A percentile compares a stretch with the other conserved stretches of the same genome.
Conservation (phyloP, 2,113 vertebrate genomes). For the Paraplagusia blochii region DNA sequence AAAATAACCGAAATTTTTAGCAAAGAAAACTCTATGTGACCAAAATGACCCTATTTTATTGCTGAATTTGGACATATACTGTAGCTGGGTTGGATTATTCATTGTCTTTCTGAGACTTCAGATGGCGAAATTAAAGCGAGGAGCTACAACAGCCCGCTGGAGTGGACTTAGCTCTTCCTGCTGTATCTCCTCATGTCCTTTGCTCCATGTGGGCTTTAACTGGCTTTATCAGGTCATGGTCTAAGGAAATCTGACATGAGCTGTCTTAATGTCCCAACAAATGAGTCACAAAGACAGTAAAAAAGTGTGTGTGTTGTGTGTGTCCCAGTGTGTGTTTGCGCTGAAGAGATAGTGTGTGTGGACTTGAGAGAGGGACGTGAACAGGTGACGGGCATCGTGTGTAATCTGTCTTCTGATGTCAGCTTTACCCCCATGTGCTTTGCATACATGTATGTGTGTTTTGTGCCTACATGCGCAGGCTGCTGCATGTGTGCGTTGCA, state of each 20-base stretch:
- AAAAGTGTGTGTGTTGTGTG: slow-evolving; percentile 8
- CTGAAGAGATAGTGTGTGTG: neutral
- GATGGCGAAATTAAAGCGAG: no score
- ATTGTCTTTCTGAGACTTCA: no score
- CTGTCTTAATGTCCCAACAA: slow-evolving; percentile 29
- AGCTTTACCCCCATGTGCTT: slow-evolving; percentile 45
- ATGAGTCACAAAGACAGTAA: slow-evolving; percentile 4
- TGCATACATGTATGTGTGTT: slow-evolving; percentile 53
- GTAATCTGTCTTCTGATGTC: slow-evolving; percentile 66
- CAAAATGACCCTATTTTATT: no score
- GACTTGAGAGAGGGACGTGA: slow-evolving; percentile 48
- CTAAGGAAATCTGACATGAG: slow-evolving; percentile 27
- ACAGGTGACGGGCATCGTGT: slow-evolving; percentile 64
- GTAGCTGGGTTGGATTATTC: no score
- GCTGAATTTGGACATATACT: no score
- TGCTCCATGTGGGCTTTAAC: no score
- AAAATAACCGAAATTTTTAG: no score
- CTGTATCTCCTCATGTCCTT: neutral
- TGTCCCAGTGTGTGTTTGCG: slow-evolving; percentile 8
- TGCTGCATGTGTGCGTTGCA: slow-evolving; percentile 38
- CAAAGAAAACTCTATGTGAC: no score
- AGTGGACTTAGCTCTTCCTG: neutral
- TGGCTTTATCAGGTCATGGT: slow-evolving; percentile 23
- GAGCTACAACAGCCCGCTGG: no score
- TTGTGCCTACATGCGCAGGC: slow-evolving; percentile 33